A percentile compares a stretch with the other conserved stretches of the same genome.
phyloP scores from a whole-genome alignment of 2,113 vertebrate species.

The Apteryx owenii region DNA sequence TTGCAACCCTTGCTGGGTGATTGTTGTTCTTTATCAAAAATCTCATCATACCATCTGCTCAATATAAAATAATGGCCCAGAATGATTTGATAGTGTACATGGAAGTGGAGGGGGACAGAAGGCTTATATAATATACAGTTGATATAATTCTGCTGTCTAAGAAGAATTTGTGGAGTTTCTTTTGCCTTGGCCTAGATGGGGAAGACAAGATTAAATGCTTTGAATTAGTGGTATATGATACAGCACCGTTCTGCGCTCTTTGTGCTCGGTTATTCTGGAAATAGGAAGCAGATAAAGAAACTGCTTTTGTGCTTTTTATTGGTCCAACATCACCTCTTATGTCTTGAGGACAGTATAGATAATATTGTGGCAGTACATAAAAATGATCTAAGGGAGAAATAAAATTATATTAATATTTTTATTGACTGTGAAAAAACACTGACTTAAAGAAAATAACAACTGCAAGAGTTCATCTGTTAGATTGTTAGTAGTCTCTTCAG shows the following conservation, averaged over 20 bases:
- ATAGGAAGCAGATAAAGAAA: not conserved
- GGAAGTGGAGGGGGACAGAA: not conserved
- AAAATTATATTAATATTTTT: slow-evolving; percentile 52
- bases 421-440: not conserved
- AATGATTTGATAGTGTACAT: slow-evolving; percentile 20
- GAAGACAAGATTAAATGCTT: slow-evolving; percentile 4
- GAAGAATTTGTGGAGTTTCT: slow-evolving; percentile 28
- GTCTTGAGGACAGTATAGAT: not conserved
- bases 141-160: slow-evolving; percentile 14
- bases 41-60: slow-evolving; percentile 73
- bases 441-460: slow-evolving; percentile 3
- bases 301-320: not conserved
- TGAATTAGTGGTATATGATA: not conserved
- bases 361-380: slow-evolving; percentile 17
- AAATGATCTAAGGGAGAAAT: slow-evolving; percentile 39
- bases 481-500: slow-evolving; percentile 6
- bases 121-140: not conserved
- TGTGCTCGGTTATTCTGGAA: not conserved
- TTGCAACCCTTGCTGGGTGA: slow-evolving; percentile 70
- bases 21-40: slow-evolving; percentile 80
- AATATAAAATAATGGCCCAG: slow-evolving; percentile 47
- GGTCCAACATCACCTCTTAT: not conserved
- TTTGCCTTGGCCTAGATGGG: not conserved
- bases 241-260: not conserved
- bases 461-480: not conserved